Base-by-base conservation (phyloP, 2,113 vertebrate genomes). In the Gila orcuttii region DNA sequence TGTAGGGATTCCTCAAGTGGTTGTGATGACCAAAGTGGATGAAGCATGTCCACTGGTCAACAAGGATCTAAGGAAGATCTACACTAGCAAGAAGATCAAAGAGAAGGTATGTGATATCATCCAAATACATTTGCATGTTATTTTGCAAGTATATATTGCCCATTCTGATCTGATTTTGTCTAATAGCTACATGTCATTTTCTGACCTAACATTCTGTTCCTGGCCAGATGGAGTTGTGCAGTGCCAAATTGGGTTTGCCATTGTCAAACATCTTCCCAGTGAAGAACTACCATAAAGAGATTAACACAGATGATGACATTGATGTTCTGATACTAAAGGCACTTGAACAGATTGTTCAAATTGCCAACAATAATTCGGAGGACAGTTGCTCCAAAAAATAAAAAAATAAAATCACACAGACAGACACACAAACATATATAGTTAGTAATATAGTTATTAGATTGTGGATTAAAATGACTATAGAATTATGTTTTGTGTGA, bases 21-120 rank as follows among this genome's bases (percentile, higher is more conserved):
- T 86, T 25, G 25, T 87, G 17, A 79, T 89, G 83, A 89, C 88
- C 6, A 87, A 78, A n/a, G 47, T 83, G 3, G 86, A 89, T 74
- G 17, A 8, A 19, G 39, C 45, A 33, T 86, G 86, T 75, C 76
- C 50, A 0, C 69, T 77, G 59, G 81, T 86, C 50, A 52, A 68
- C 0, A 2, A 64, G 0, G 62, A 89, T 64, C 60, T 86, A 19
- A 82, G 0, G 2, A 6, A n/a, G n/a, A n/a, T n/a, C n/a, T n/a
- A n/a, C n/a, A n/a, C n/a, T n/a, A n/a, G n/a, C n/a, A n/a, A n/a
- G 6, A 84, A 42, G 50, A 85, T 89, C 6, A 86, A 80, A 50
- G 17, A 83, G 25, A 73, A 66, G 74, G 88, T 87, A 33, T 12
- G 45, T 75, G 0, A 76, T 68, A n/a, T n/a, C n/a, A n/a, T n/a